phyloP scores from a whole-genome alignment of 2,797 vertebrate species.

The Semaprochilodus insignis region DNA sequence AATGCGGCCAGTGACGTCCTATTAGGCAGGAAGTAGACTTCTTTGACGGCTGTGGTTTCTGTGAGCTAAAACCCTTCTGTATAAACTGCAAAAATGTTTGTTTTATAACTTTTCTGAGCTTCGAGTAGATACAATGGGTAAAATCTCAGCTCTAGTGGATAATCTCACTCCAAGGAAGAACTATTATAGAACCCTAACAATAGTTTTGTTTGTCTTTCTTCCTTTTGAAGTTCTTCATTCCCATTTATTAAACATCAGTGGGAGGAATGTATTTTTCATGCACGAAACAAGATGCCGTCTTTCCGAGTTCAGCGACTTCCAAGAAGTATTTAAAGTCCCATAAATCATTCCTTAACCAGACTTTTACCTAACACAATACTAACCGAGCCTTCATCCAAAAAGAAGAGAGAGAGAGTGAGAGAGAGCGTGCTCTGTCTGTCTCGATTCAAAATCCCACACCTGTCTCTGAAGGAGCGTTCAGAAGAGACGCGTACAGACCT shows the following conservation, averaged over 20 bases:
- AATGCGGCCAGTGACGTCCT: neutral
- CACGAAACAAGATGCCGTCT: conserved; percentile 5
- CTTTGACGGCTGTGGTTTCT: neutral
- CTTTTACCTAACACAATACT: conserved; percentile 38
- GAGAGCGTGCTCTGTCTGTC: conserved; percentile 42
- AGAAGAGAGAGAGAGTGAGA: conserved; percentile 1
- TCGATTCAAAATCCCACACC: conserved; percentile 52
- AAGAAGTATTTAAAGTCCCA: conserved; percentile 36
- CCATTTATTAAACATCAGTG: conserved; percentile 26
- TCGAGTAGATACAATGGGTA: neutral
- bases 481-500: conserved; percentile 33
- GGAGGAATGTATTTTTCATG: conserved; percentile 28
- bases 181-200: neutral
- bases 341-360: conserved; percentile 36
- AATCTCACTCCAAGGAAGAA: neutral
- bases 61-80: neutral
- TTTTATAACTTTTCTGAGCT: neutral
- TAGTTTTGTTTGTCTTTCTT: conserved; percentile 15
- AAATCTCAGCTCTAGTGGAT: neutral
- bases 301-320: conserved; percentile 8
- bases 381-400: conserved; percentile 42
- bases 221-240: conserved; percentile 21
- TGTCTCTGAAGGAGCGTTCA: conserved; percentile 47
- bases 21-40: neutral
- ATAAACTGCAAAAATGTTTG: neutral